Evolutionary conservation across 2,888 invertebrate genomes (phyloP).

Genomic region (Scaptodrosophila latifasciaeformis): DNA sequence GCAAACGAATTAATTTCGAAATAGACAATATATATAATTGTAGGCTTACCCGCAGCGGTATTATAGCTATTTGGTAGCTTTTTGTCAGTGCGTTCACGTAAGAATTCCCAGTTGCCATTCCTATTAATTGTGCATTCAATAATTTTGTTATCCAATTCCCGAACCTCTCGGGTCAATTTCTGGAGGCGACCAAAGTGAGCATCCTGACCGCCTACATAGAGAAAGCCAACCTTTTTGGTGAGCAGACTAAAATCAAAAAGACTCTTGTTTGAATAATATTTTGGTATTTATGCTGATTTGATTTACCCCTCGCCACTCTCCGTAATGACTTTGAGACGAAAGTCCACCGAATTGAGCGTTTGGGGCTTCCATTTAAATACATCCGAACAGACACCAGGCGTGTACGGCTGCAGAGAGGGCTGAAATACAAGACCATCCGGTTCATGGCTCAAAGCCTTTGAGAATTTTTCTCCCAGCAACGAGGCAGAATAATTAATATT

Average conservation of each 20-base stretch:
- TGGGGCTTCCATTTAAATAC: slow-evolving; percentile 99
- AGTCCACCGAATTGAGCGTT: slow-evolving; percentile 96
- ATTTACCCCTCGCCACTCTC: slow-evolving; percentile 84
- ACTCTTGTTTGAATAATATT: not conserved
- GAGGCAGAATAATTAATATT: slow-evolving; percentile 83
- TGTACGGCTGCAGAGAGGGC: slow-evolving; percentile 90
- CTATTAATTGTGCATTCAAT: slow-evolving; percentile 93
- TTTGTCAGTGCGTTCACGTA: slow-evolving; percentile 97
- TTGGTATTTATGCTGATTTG: not conserved
- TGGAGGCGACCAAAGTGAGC: slow-evolving; percentile 82
- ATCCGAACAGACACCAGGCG: slow-evolving; percentile 85
- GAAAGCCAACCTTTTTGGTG: slow-evolving; percentile 81
- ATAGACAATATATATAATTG: not conserved
- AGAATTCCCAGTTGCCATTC: slow-evolving; percentile 87
- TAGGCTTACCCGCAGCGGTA: slow-evolving; percentile 80
- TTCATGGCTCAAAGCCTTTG: slow-evolving; percentile 89
- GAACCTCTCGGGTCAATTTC: slow-evolving; percentile 86
- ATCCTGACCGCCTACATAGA: slow-evolving; percentile 86
- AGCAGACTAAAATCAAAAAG: slow-evolving; percentile 78
- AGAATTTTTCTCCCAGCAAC: slow-evolving; percentile 89
- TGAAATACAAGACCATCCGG: slow-evolving; percentile 99
- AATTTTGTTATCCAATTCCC: slow-evolving; percentile 91
- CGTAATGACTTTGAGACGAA: slow-evolving; percentile 87
- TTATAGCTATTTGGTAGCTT: slow-evolving; percentile 92
- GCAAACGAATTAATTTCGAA: not conserved